These are phyloP conservation scores for Catamblyrhynchus diadema DNA, from an alignment of 2,797 vertebrate species.

Conservation along the genomic window DNA sequence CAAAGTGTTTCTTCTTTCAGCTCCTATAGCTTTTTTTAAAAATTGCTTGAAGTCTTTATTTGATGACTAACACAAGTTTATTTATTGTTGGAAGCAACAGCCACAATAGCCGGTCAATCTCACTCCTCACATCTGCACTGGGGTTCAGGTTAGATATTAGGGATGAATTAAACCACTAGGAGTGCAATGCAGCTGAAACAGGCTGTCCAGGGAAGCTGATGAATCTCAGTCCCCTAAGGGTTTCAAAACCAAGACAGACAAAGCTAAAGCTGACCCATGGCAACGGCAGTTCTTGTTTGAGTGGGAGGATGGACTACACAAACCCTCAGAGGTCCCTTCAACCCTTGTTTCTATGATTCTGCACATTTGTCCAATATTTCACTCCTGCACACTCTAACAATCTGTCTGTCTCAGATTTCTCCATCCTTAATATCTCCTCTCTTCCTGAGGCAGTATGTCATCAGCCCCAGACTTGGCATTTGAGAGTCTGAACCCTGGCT, in stretches of 20 bases:
- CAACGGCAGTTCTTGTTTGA: not conserved
- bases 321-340: not conserved
- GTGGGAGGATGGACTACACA: not conserved
- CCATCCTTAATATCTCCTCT: not conserved
- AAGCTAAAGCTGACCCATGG: not conserved
- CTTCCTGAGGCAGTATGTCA: not conserved
- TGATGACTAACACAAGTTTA: not conserved
- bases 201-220: not conserved
- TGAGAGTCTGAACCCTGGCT: not conserved
- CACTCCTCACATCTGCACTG: not conserved
- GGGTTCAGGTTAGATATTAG: not conserved
- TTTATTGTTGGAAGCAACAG: not conserved
- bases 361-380: not conserved
- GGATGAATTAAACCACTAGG: not conserved
- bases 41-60: not conserved
- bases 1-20: not conserved
- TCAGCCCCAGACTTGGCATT: not conserved
- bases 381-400: not conserved
- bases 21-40: rapidly evolving
- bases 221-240: not conserved
- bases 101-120: not conserved
- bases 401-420: not conserved
- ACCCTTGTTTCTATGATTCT: not conserved
- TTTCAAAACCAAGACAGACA: not conserved
- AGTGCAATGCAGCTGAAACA: not conserved